Evolutionary conservation across 2,113 vertebrate species (phyloP).

Genomic region (Megaceryle torquata): DNA sequence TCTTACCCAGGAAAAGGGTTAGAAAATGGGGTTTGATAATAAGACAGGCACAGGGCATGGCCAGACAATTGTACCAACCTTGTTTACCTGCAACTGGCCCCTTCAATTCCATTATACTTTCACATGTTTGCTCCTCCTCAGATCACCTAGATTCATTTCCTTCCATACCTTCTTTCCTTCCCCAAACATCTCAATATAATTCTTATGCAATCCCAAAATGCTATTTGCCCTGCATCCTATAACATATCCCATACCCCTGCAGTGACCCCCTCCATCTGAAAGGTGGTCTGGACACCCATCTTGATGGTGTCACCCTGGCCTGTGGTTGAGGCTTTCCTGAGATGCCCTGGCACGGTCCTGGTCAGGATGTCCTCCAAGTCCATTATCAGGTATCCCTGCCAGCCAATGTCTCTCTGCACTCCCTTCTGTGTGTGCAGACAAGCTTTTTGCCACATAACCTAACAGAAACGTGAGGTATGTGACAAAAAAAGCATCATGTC

Average conservation of each 20-base stretch:
- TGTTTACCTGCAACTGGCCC: neutral
- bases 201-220: neutral
- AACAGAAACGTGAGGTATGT: neutral
- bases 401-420: neutral
- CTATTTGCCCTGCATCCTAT: neutral
- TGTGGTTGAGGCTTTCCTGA: neutral
- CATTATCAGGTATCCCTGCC: neutral
- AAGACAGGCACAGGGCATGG: neutral
- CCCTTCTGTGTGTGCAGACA: neutral
- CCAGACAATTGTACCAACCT: neutral
- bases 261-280: neutral
- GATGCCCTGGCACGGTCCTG: neutral
- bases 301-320: neutral
- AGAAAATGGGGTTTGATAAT: neutral
- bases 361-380: neutral
- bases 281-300: neutral
- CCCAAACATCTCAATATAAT: neutral
- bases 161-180: neutral
- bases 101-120: neutral
- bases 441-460: neutral
- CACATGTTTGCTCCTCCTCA: neutral
- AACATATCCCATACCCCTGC: rapidly evolving
- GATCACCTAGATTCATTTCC: neutral
- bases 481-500: neutral
- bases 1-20: neutral